Conservation (phyloP, 2,113 vertebrate genomes). For the Tupaia chinensis region DNA sequence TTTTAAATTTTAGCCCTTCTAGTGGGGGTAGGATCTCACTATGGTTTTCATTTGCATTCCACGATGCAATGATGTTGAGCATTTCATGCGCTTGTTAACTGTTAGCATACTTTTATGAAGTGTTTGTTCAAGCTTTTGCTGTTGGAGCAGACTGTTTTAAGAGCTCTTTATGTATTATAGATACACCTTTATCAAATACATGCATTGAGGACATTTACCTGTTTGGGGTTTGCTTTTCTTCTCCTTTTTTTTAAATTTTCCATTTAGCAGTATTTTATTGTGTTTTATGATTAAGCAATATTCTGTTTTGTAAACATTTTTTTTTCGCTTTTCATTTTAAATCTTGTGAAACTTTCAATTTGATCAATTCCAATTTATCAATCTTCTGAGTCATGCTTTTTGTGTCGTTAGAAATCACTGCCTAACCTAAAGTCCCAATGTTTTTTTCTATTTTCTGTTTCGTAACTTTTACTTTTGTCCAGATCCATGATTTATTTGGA, state of each 20-base stretch:
- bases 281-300: too few species aligned
- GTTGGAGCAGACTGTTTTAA: not conserved
- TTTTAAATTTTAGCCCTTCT: slow-evolving; percentile 9
- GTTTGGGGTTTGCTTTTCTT: not conserved
- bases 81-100: not conserved
- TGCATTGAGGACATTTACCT: not conserved
- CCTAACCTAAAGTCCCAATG: not conserved
- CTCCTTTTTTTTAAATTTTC: too few species aligned
- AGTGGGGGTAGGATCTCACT: not conserved
- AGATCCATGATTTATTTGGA: not conserved
- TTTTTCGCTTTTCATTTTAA: too few species aligned
- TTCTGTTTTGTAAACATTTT: too few species aligned
- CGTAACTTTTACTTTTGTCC: not conserved
- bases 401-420: not conserved
- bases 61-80: not conserved
- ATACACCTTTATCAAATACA: not conserved
- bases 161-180: not conserved
- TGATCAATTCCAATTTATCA: not conserved
- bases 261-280: too few species aligned
- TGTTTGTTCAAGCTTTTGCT: not conserved
- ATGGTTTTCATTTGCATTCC: not conserved
- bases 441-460: not conserved
- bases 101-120: not conserved
- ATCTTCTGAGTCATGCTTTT: not conserved
- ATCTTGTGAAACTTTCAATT: not conserved